Conservation (phyloP, 2,797 vertebrate genomes). For the Champsocephalus esox region DNA sequence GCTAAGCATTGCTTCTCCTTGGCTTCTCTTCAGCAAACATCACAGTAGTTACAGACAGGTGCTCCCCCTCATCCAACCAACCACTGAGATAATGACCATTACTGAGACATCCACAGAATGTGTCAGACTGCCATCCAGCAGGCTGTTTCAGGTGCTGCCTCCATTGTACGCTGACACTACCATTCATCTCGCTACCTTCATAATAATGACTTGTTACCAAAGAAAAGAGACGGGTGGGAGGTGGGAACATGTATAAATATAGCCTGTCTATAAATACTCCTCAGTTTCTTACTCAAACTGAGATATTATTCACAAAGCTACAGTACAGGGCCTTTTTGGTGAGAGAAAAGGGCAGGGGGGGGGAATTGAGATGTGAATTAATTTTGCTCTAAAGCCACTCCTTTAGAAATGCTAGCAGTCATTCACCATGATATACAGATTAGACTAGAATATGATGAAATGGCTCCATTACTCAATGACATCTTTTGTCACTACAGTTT, state of each 20-base stretch:
- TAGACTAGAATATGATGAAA: conserved; percentile 17
- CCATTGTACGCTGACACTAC: conserved; percentile 15
- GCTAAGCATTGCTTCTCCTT: background rate
- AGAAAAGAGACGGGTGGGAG: conserved; percentile 50
- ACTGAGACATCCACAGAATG: conserved; percentile 29
- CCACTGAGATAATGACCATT: conserved; percentile 43
- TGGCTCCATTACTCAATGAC: conserved; percentile 38
- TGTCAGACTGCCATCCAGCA: conserved; percentile 34
- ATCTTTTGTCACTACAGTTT: conserved; percentile 45
- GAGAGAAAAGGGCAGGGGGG: background rate
- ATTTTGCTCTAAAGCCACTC: conserved; percentile 28
- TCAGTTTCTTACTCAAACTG: conserved; percentile 47
- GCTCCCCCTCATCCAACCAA: background rate
- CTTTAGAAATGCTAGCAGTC: conserved; percentile 23
- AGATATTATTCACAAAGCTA: conserved; percentile 40
- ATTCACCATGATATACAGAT: conserved; percentile 27
- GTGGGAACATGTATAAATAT: conserved; percentile 59
- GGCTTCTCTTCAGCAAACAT: background rate
- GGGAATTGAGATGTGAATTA: conserved; percentile 9
- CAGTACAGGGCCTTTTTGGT: background rate
- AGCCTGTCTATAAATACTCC: conserved; percentile 68
- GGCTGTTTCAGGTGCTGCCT: conserved; percentile 38
- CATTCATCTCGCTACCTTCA: conserved; percentile 29
- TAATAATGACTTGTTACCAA: conserved; percentile 51
- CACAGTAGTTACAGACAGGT: conserved; percentile 16